Conservation (phyloP, 2,113 vertebrate genomes). For the Eubucco bourcierii region DNA sequence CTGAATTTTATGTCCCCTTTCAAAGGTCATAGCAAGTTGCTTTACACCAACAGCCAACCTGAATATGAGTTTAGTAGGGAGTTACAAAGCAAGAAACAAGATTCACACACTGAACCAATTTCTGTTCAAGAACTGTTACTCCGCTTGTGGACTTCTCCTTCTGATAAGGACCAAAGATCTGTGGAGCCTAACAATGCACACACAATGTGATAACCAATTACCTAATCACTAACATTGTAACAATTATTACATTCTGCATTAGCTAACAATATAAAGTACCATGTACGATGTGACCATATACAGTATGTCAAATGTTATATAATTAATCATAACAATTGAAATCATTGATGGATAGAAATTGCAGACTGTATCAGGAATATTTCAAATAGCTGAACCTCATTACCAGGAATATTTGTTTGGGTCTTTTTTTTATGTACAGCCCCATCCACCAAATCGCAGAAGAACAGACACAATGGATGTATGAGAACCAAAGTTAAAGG, state of each 20-base stretch:
- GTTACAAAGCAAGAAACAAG: not conserved
- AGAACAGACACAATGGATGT: not conserved
- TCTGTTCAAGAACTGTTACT: not conserved
- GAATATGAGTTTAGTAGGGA: not conserved
- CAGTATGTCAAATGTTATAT: not conserved
- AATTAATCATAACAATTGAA: not conserved
- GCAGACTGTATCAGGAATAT: not conserved
- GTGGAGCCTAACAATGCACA: not conserved
- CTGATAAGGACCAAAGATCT: not conserved
- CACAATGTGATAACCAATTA: not conserved
- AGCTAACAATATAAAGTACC: not conserved
- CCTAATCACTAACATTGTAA: not conserved
- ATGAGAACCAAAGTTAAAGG: not conserved
- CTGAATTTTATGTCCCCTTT: not conserved
- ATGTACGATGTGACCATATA: not conserved
- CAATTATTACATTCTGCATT: not conserved
- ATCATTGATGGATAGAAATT: not conserved
- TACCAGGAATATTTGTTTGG: not conserved
- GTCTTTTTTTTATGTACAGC: not conserved
- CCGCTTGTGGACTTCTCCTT: not conserved
- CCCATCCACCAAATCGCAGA: not conserved
- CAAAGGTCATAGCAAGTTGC: not conserved
- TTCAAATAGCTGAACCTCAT: not conserved
- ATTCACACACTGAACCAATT: not conserved
- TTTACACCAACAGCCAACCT: not conserved